phyloP scores from a whole-genome alignment of 2,797 vertebrate species.

The Mormyrus proboscirostris region DNA sequence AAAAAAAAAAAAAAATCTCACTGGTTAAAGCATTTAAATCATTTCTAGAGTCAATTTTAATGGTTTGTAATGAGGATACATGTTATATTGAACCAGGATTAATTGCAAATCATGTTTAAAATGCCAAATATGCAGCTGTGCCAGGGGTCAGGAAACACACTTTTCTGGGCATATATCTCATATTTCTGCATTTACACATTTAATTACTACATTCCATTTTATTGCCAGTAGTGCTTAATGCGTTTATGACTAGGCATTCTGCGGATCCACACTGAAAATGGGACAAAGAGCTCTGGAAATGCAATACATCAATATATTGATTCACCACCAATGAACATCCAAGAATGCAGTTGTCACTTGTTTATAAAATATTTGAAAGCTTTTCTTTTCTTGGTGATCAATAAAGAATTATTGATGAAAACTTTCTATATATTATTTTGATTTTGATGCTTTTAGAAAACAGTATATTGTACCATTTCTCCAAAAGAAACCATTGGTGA shows the following conservation, averaged over 20 bases:
- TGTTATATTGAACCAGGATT: background rate
- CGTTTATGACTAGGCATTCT: background rate
- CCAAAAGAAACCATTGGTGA: background rate
- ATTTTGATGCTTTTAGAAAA: background rate
- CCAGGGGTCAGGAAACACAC: background rate
- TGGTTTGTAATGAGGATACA: background rate
- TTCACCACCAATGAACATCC: background rate
- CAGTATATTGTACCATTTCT: background rate
- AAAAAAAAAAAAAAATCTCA: background rate
- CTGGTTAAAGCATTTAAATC: background rate
- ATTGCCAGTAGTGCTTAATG: background rate
- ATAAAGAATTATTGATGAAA: background rate
- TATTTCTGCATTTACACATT: background rate
- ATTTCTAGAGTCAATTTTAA: background rate
- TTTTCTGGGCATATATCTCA: background rate
- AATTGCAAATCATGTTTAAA: background rate
- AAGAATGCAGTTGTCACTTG: background rate
- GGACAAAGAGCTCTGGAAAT: background rate
- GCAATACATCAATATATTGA: background rate
- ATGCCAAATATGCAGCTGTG: background rate
- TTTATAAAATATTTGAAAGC: background rate
- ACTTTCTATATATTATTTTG: background rate
- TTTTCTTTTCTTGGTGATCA: background rate
- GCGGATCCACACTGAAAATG: background rate
- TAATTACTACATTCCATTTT: background rate